Percentiles rank a stretch among this genome's conserved stretches.
Conservation (phyloP, 2,888 invertebrate species). For the Acrobasis consociella region DNA sequence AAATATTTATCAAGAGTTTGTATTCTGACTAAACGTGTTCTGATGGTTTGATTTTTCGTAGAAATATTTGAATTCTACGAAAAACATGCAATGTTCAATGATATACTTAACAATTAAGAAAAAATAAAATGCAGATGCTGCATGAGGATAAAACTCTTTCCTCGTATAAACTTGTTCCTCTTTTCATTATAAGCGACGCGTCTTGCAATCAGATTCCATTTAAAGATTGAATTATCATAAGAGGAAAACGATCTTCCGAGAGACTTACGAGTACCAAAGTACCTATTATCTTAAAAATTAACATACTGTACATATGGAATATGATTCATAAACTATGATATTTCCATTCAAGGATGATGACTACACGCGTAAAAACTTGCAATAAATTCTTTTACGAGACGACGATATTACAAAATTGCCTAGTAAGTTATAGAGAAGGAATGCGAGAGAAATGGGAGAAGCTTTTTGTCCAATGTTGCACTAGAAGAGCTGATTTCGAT, state of each 20-base stretch:
- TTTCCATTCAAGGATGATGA: too few relatives aligned
- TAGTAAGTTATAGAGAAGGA: too few relatives aligned
- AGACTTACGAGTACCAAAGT: background rate
- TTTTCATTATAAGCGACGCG: background rate
- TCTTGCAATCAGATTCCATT: background rate
- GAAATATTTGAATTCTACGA: too few relatives aligned
- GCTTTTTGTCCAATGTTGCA: too few relatives aligned
- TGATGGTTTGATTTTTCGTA: too few relatives aligned
- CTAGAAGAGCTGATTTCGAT: too few relatives aligned
- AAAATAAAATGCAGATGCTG: background rate
- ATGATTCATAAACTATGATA: background rate
- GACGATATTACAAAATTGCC: too few relatives aligned
- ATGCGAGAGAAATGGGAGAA: too few relatives aligned
- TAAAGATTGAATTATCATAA: background rate
- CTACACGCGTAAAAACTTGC: too few relatives aligned
- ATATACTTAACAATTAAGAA: background rate
- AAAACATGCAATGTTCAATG: background rate
- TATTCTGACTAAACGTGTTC: too few relatives aligned
- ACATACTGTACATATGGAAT: background rate
- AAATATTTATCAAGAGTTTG: too few relatives aligned
- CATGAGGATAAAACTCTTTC: background rate
- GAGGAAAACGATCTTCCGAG: constrained; percentile 4
- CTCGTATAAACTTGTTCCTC: background rate
- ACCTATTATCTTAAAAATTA: background rate
- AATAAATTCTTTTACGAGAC: too few relatives aligned